A percentile compares a stretch with the other conserved stretches of the same genome.
Conservation (phyloP, 2,888 invertebrate species). For the Drosophila anceps region DNA sequence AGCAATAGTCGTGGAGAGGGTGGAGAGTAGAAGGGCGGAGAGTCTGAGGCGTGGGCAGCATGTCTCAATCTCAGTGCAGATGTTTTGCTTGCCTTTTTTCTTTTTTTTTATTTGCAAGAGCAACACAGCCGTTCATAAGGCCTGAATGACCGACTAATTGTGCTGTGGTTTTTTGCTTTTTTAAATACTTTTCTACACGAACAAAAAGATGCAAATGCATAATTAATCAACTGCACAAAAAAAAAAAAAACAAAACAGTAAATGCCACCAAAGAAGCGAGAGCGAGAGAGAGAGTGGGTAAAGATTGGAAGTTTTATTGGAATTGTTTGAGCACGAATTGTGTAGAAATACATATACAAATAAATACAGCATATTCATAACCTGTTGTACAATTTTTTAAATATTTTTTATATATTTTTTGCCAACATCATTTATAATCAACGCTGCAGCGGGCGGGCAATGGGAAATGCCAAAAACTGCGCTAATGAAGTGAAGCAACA, state of each 20-base stretch:
- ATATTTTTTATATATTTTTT: conserved; percentile 22
- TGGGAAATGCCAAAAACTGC: conserved; percentile 43
- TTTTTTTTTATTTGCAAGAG: conserved; percentile 13
- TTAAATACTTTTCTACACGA: conserved; percentile 21
- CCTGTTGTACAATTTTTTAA: conserved; percentile 58
- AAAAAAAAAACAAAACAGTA: no score
- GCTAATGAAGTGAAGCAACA: conserved; percentile 71
- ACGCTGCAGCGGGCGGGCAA: conserved; percentile 9
- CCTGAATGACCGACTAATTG: conserved; percentile 54
- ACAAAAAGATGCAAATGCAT: conserved; percentile 23
- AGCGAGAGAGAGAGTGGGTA: neutral
- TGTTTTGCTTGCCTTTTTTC: conserved; percentile 41
- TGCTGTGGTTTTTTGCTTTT: conserved; percentile 8
- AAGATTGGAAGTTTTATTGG: conserved; percentile 15
- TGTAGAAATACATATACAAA: conserved; percentile 6
- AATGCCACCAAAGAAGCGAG: conserved; percentile 31
- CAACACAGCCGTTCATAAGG: conserved; percentile 17
- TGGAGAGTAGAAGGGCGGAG: conserved; percentile 5
- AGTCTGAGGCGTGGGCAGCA: conserved; percentile 39
- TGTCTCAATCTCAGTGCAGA: conserved; percentile 59
- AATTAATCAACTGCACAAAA: conserved; percentile 41
- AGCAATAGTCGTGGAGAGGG: conserved; percentile 1
- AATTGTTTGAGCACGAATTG: conserved; percentile 38
- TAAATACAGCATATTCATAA: conserved; percentile 51
- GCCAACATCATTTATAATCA: conserved; percentile 69